Evolutionary conservation across 2,113 vertebrate species (phyloP).

Genomic region (Pseudopipra pipra): DNA sequence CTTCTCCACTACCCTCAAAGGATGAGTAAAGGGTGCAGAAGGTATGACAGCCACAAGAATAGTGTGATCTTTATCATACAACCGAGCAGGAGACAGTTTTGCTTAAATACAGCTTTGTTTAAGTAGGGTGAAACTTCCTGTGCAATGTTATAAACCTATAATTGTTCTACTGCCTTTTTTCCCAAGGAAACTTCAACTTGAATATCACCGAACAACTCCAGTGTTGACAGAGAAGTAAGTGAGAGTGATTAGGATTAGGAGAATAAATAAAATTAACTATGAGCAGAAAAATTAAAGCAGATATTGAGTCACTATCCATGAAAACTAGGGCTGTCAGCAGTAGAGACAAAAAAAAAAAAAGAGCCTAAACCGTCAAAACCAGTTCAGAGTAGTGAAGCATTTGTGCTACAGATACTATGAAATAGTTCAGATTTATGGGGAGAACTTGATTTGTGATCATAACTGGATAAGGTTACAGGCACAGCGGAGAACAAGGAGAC

Average conservation of each 20-base stretch:
- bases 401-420: not conserved
- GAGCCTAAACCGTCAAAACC: not conserved
- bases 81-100: not conserved
- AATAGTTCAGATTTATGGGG: not conserved
- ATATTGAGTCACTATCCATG: not conserved
- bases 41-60: not conserved
- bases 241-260: not conserved
- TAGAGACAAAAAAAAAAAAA: not conserved
- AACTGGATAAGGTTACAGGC: not conserved
- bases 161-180: not conserved
- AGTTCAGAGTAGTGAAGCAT: not conserved
- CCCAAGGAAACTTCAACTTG: not conserved
- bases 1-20: not conserved
- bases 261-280: not conserved
- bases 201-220: not conserved
- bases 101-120: not conserved
- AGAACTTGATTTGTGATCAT: not conserved
- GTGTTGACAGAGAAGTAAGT: not conserved
- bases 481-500: rapidly evolving
- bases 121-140: not conserved
- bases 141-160: not conserved
- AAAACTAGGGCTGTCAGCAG: not conserved
- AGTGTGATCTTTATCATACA: not conserved
- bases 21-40: not conserved
- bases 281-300: not conserved